Base-by-base conservation (phyloP, 2,113 vertebrate genomes). In the Gopherus flavomarginatus region DNA sequence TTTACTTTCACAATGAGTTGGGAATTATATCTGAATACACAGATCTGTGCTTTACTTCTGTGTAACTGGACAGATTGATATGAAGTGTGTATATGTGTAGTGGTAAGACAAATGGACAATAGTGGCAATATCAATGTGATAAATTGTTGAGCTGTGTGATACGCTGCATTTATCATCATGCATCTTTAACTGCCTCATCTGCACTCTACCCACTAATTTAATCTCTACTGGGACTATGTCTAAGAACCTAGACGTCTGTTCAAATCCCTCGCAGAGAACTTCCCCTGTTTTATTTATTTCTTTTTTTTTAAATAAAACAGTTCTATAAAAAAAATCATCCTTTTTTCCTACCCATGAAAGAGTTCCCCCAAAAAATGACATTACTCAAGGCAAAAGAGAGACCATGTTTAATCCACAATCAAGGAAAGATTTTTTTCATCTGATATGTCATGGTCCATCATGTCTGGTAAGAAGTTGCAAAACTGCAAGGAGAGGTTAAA, bases 401-500 rank as follows among this genome's bases (percentile, higher is more conserved):
- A 8, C 82, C 44, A 81, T 80, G n/a, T 65, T 93, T 93, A 92
- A 87, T 85, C 47, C 59, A 29, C 44, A 75, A 21, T 19, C 87
- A 87, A 77, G 82, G 81, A 91, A 85, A 72, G 44, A 50, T 85
- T 90, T 83, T 50, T 86, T 50, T 86, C 82, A 57, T 75, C 84
- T 77, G 47, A 83, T 88, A 79, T 83, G 87, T 90, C 81, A 77
- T 57, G 87, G 31, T 81, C 35, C 1, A 0, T 83, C 89, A 12
- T 62, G 54, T 16, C 52, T 87, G 87, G 87, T 69, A 88, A 47
- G 84, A 75, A 90, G 84, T 79, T 56, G 87, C 89, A 57, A 57
- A 44, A 47, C 11, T 85, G 85, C 87, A 62, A 88, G 89, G 89
- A 11, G 42, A 69, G 26, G 7, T 78, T 78, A 78, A 78, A 78